These are phyloP conservation scores for Butorides virescens DNA, from an alignment of 2,113 vertebrate species.

Conservation along the genomic window DNA sequence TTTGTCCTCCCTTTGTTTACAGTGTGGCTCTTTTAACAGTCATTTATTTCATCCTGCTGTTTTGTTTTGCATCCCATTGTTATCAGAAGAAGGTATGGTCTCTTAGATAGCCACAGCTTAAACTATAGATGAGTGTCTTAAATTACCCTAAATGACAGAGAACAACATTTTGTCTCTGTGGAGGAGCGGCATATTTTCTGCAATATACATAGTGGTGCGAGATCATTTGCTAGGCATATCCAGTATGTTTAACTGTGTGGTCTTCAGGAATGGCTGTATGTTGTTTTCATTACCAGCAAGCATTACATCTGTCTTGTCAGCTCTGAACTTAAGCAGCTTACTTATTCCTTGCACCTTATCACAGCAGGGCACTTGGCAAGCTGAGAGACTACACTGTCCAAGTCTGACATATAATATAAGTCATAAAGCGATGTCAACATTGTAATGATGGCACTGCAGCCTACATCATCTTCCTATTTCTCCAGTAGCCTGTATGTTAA, in stretches of 20 bases:
- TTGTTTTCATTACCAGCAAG: constrained; percentile 36
- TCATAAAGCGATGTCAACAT: constrained; percentile 12
- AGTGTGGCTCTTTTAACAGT: not conserved
- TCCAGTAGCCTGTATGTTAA: not conserved
- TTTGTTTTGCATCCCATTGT: not conserved
- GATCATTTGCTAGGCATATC: not conserved
- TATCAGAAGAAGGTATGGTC: not conserved
- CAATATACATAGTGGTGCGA: rapidly evolving
- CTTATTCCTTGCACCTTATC: constrained; percentile 56
- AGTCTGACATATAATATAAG: constrained; percentile 27
- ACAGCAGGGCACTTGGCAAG: constrained; percentile 43
- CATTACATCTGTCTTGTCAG: constrained; percentile 48
- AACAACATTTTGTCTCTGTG: not conserved
- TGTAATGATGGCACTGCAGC: not conserved
- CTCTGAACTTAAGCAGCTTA: constrained; percentile 55
- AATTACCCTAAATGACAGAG: not conserved
- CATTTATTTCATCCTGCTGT: not conserved
- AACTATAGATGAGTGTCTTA: not conserved
- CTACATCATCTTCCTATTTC: not conserved
- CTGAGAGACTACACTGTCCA: constrained; percentile 21
- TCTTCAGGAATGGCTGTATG: not conserved
- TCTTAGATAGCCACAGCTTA: not conserved
- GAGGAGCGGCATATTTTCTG: not conserved
- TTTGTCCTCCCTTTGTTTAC: not conserved
- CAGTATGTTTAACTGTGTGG: not conserved